Evolutionary conservation across 2,888 invertebrate genomes (phyloP), one percentile per base, ranked within the genome.

Genomic region (Rhaphigaster nebulosa): DNA sequence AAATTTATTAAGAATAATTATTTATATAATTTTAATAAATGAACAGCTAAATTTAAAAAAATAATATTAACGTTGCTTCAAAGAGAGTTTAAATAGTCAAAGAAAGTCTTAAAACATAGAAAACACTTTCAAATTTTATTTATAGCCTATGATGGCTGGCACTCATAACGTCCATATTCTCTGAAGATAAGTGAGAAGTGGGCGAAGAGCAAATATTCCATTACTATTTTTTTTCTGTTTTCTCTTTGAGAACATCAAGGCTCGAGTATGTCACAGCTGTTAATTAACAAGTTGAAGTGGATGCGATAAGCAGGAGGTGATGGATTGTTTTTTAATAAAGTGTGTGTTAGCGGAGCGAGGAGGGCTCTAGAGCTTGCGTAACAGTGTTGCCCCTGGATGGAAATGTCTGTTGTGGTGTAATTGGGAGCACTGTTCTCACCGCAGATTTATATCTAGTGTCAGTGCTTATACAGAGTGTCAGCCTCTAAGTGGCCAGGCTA

Each of bases 371-470:
- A 18, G 13, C 15, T 76, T 76, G 38, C 70, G 70, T 34, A 76
- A 76, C 70, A 38, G 70, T 34, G 34, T 76, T 76, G 34, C 38
- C 70, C 38, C 70, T 38, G 20, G 70, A 76, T 76, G 70, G 70
- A 76, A 76, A 76, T 76, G 70, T 76, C 70, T 38, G 34, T 76
- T 76, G 70, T 76, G 70, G 70, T 76, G 70, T 76, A 76, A 76
- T 76, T 76, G 70, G 76, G 50, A 76, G 29, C 54, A 76, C 54
- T 90, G 76, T 76, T 76, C 90, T 90, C 70, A 90, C 80, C 80
- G 65, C 88, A 90, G 90, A 90, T 90, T 90, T 90, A 90, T 90
- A 90, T 90, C 90, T 76, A 80, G 90, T 90, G 90, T 90, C 80
- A 90, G 56, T 76, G 76, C 90, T 90, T 88, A 90, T 76, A 76